phyloP scores from a whole-genome alignment of 2,888 invertebrate genomes.

The Tanytarsus gracilentus region DNA sequence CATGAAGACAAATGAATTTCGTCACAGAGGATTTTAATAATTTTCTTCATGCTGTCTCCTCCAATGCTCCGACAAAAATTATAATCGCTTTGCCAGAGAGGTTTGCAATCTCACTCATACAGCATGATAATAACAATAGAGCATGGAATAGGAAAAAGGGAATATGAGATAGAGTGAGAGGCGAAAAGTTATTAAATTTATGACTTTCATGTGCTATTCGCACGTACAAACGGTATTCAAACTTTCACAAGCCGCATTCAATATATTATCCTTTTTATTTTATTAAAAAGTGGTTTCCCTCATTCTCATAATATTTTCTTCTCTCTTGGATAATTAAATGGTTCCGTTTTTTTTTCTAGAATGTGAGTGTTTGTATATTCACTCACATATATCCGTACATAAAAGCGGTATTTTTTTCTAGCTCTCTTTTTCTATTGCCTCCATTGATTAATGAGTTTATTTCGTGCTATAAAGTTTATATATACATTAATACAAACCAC shows the following conservation, averaged over 20 bases:
- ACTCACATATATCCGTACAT: too few species aligned
- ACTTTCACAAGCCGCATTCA: conserved; percentile 16
- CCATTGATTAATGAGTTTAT: conserved; percentile 28
- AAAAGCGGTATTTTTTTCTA: too few species aligned
- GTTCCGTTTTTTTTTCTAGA: too few species aligned
- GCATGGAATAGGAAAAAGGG: not conserved
- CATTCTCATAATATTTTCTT: too few species aligned
- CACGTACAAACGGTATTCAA: conserved; percentile 12
- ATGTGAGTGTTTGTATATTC: too few species aligned
- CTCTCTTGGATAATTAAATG: too few species aligned
- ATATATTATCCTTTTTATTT: conserved; percentile 16
- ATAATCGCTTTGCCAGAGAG: not conserved
- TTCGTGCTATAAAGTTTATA: conserved; percentile 27
- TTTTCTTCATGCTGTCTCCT: not conserved
- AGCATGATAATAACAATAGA: not conserved
- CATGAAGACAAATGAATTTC: not conserved
- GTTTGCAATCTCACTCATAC: not conserved
- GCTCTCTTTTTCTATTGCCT: conserved; percentile 11
- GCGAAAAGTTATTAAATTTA: conserved; percentile 11
- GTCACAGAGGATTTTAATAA: not conserved
- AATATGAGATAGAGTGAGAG: too few species aligned
- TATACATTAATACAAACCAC: conserved; percentile 8
- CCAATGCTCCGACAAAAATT: not conserved
- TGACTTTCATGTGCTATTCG: not conserved
- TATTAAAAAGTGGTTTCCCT: not conserved